Evolutionary conservation across 92 coral and sea anemone genomes (phyloP).

Genomic region (Blastomussa wellsi): DNA sequence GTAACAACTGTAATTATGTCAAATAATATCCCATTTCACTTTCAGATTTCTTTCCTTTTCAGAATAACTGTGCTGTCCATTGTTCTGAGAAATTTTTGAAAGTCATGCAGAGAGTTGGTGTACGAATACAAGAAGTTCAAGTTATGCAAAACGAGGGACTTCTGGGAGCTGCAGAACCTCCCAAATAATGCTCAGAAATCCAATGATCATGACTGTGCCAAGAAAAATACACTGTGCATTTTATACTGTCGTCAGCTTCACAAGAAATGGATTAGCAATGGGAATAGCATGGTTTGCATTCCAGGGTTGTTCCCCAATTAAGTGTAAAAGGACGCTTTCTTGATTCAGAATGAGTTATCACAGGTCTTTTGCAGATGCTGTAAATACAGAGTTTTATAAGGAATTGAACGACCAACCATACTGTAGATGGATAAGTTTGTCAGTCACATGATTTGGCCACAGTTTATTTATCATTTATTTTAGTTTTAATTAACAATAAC

Average conservation of each 20-base stretch:
- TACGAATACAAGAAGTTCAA: conserved; percentile 94
- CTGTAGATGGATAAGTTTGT: too few relatives aligned
- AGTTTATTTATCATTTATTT: too few relatives aligned
- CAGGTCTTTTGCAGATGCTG: too few relatives aligned
- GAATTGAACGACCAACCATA: too few relatives aligned
- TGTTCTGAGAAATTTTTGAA: conserved; percentile 94
- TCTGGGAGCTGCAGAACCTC: conserved; percentile 66
- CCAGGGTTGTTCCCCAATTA: not conserved
- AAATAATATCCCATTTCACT: not conserved
- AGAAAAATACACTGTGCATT: not conserved
- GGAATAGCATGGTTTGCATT: not conserved
- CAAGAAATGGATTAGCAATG: not conserved
- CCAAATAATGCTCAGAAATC: conserved; percentile 5
- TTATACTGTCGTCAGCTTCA: not conserved
- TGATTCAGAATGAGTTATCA: not conserved
- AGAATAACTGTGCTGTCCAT: conserved; percentile 98
- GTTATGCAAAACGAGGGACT: conserved; percentile 94
- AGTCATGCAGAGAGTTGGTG: conserved; percentile 96
- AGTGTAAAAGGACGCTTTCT: not conserved
- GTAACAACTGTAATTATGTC: not conserved
- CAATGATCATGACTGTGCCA: not conserved
- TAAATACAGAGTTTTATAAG: too few relatives aligned
- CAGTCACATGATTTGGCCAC: too few relatives aligned
- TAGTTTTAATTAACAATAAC: too few relatives aligned
- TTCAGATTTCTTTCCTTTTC: not conserved